These are phyloP conservation scores for Venusia cambrica DNA, from an alignment of 2,888 invertebrate genomes.

Conservation along the genomic window DNA sequence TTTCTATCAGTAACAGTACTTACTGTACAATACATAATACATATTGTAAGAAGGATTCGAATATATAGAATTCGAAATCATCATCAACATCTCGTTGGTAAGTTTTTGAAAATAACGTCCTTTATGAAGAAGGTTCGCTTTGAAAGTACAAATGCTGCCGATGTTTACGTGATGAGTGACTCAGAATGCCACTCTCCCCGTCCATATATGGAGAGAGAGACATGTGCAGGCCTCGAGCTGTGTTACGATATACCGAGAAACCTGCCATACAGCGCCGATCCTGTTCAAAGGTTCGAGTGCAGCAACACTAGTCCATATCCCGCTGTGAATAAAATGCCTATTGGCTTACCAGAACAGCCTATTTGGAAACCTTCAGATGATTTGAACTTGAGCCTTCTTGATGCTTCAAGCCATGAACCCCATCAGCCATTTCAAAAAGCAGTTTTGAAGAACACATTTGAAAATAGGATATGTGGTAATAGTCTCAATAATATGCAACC, in stretches of 20 bases:
- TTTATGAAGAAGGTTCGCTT: conserved; percentile 74
- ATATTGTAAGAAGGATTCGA: too few relatives aligned
- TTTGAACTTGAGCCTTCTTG: conserved; percentile 65
- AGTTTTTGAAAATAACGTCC: conserved; percentile 29
- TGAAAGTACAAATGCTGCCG: conserved; percentile 45
- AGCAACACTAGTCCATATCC: conserved; percentile 64
- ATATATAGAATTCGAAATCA: too few relatives aligned
- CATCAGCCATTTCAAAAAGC: conserved; percentile 34
- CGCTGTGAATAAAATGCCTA: conserved; percentile 45
- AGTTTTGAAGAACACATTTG: conserved; percentile 26
- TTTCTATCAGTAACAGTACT: too few relatives aligned
- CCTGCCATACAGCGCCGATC: conserved; percentile 51
- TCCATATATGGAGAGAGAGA: conserved; percentile 52
- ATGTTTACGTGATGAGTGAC: conserved; percentile 47
- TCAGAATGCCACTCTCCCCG: conserved; percentile 69
- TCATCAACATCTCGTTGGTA: too few relatives aligned
- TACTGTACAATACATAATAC: too few relatives aligned
- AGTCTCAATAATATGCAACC: neutral
- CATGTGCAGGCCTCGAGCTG: conserved; percentile 35
- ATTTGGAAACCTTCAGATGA: conserved; percentile 58
- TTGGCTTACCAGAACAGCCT: conserved; percentile 27
- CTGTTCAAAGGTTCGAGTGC: conserved; percentile 56
- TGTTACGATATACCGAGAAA: conserved; percentile 37
- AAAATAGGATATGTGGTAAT: conserved; percentile 16
- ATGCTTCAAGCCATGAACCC: conserved; percentile 44